Conservation (phyloP, 2,797 vertebrate genomes). For the Smutsia gigantea region DNA sequence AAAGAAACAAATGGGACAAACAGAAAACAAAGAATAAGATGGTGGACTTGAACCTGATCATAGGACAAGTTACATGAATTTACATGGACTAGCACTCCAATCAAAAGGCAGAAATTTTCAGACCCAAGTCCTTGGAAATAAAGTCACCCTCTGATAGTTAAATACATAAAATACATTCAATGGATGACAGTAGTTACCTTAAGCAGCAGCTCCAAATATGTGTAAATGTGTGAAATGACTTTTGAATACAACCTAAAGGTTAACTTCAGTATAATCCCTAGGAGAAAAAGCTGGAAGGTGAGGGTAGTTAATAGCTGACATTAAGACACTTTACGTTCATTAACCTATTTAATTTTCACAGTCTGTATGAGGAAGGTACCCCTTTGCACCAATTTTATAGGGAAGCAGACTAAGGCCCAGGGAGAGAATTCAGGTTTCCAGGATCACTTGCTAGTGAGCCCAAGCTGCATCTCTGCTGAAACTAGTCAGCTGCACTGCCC, state of each 20-base stretch:
- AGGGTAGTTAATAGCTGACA: not conserved
- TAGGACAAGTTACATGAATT: not conserved
- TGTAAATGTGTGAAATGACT: not conserved
- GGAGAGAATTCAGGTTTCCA: not conserved
- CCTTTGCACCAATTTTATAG: not conserved
- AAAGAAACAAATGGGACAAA: not conserved
- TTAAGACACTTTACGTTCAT: not conserved
- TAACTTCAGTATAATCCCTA: not conserved
- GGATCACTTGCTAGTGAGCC: not conserved
- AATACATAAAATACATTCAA: not conserved
- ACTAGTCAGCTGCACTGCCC: not conserved
- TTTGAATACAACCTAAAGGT: not conserved
- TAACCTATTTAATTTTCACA: not conserved
- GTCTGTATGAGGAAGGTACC: not conserved
- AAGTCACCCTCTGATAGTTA: not conserved
- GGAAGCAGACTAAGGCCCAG: not conserved
- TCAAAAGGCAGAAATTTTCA: constrained; percentile 30
- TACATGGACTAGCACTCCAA: not conserved
- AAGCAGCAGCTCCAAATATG: not conserved
- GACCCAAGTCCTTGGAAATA: not conserved
- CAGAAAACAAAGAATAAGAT: not conserved
- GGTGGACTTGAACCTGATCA: not conserved
- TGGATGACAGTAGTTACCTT: not conserved
- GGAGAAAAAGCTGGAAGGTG: not conserved
- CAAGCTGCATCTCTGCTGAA: not conserved